Base-by-base conservation (phyloP, 2,888 invertebrate species). In the Lepidochrysops patricia region DNA sequence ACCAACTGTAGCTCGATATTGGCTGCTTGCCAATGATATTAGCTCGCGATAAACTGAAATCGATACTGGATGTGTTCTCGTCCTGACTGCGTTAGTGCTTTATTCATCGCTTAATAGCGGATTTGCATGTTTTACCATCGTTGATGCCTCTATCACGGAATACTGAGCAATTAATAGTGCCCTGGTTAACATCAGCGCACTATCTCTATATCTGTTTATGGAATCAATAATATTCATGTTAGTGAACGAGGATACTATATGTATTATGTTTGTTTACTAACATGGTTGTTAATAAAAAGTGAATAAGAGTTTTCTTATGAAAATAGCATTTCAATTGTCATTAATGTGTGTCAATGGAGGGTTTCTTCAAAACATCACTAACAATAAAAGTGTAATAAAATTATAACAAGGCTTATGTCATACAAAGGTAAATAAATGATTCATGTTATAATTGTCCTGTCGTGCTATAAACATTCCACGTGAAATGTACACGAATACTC, bases 1-100 rank as follows among this genome's bases (percentile, higher is more conserved):
- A 43, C 43, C 43, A 43, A 43, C 43, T 43, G 43, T 43, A 9
- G 43, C 19, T 43, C 43, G 19, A 43, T 19, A 6, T 23, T 54
- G 54, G 54, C 54, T 29, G 13, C 19, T 4, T 12, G 54, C 32
- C 54, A 54, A 15, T 32, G 19, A 13, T 29, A 19, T 19, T 29
- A 50, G 19, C 29, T 12, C 29, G 15, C 13, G 26, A 54, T 15
- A 32, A 54, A 54, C 54, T 52, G 54, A 54, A 52, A 54, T 54
- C 54, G 54, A 54, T 54, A 54, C 26, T 27, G 13, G 26, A 26
- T 15, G 27, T 52, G 52, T 52, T 52, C 26, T 13, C 52, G 13
- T 52, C 27, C 52, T 26, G n/a, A 9, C 49, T 25, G 50, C 19
- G 15, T 43, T 43, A 43, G 19, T n/a, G n/a, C n/a, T n/a, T 9